phyloP scores from a whole-genome alignment of 2,797 vertebrate genomes.

The Anguilla obscura region DNA sequence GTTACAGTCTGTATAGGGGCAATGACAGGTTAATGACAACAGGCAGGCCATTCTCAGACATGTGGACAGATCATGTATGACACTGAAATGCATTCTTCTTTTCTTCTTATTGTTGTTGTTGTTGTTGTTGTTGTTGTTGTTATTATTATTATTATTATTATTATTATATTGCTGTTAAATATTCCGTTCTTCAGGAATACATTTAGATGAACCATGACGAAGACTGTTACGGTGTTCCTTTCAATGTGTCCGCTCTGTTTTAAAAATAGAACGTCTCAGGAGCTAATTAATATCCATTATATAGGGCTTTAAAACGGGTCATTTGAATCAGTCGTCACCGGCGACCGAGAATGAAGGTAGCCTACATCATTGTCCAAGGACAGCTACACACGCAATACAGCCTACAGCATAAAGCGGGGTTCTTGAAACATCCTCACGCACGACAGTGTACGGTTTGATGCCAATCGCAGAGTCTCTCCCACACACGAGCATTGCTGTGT shows the following conservation, averaged over 20 bases:
- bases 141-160: neutral
- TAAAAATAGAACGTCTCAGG: neutral
- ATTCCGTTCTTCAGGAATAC: neutral
- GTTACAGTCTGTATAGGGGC: neutral
- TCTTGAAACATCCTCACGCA: neutral
- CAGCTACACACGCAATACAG: neutral
- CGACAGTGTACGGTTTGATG: neutral
- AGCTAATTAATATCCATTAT: constrained; percentile 25
- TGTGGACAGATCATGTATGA: neutral
- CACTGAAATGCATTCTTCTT: neutral
- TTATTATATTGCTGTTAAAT: neutral
- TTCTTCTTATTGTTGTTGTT: neutral
- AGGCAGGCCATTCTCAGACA: neutral
- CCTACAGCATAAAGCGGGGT: constrained; percentile 14
- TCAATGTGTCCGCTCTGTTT: neutral
- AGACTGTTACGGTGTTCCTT: neutral
- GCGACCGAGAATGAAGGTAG: neutral
- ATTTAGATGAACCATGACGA: neutral
- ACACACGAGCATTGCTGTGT: constrained; percentile 12
- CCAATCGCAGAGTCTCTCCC: constrained; percentile 19
- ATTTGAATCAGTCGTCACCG: constrained; percentile 11
- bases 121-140: neutral
- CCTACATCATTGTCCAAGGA: constrained; percentile 1
- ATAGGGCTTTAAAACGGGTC: constrained; percentile 25
- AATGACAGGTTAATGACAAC: neutral